Evolutionary conservation across 2,113 vertebrate species (phyloP), one percentile per base, ranked within the genome.

Genomic region (Ranitomeya imitator): DNA sequence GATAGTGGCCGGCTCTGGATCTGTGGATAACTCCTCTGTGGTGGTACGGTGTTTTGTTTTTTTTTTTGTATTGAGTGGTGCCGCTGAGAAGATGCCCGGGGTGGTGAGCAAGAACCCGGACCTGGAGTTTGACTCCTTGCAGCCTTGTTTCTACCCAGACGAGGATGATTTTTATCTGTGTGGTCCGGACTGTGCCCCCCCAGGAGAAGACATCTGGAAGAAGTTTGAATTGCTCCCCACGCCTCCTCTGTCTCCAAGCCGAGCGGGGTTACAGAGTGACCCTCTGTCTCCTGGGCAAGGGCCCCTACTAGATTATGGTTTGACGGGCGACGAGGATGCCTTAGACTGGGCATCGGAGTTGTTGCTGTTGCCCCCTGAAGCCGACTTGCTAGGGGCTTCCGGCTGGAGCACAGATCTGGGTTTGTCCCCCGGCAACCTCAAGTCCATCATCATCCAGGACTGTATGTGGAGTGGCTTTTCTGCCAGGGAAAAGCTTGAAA

Each of bases 191-290:
- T 96, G 96, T 76, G 97, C 97, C 88, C 97, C 98, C 89, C 98
- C 98, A 57, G 97, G 98, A 89, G 98, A 99, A 94, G 98, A 99
- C 97, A 99, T 99, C 96, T 99, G 98, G 98, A 99, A 99, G 95
- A 99, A 99, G 97, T 99, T 99, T 94, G 97, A 99, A 95, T 93
- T 99, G 92, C 93, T 98, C 91, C 98, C 97, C 93, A 97, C 98
- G 88, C 98, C 98, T 89, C 98, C 98, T 37, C 95, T 98, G 90
- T 99, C 98, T 81, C 98, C 98, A 55, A 99, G 98, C 94, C 96
- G 97, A 21, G 97, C 96, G 13, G 96, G 96, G 90, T 95, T 97
- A 89, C 7, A 93, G 90, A 0, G 92, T 79, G 91, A 19, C 90
- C 1, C 13, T 31, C 91, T 11, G 54, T 84, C 83, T 88, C 91